Evolutionary conservation across 2,888 invertebrate species (phyloP).

Genomic region (Drosophila kanekoi): DNA sequence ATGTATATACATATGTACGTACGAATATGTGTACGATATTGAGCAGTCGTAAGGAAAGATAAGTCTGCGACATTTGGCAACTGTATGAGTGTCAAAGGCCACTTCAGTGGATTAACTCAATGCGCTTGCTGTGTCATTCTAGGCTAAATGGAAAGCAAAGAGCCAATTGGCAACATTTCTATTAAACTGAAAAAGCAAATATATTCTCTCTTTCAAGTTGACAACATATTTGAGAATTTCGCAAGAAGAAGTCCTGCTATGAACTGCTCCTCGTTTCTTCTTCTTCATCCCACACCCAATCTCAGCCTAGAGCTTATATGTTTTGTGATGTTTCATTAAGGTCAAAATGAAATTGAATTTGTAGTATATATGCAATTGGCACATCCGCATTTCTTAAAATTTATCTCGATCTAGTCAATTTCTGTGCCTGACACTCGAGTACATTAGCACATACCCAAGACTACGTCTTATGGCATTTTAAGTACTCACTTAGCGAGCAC

Average conservation of each 20-base stretch:
- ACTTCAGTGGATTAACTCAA: constrained; percentile 34
- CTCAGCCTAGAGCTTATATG: too few species aligned
- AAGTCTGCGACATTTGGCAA: constrained; percentile 21
- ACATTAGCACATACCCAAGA: constrained; percentile 47
- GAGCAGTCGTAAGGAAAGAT: constrained; percentile 57
- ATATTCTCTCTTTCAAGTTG: neutral
- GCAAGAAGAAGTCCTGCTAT: too few species aligned
- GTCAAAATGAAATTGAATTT: too few species aligned
- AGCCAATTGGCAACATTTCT: neutral
- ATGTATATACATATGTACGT: constrained; percentile 25
- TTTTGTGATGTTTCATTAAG: too few species aligned
- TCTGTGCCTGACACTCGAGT: constrained; percentile 9
- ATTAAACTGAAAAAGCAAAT: constrained; percentile 3
- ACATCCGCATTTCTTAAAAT: neutral
- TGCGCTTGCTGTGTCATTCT: constrained; percentile 15
- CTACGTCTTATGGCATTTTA: constrained; percentile 27
- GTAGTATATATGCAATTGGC: too few species aligned
- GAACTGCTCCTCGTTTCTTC: too few species aligned
- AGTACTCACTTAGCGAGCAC: constrained; percentile 41
- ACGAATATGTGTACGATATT: constrained; percentile 19
- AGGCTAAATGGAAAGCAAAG: constrained; percentile 6
- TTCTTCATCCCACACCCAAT: too few species aligned
- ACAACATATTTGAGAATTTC: neutral
- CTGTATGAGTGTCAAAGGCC: constrained; percentile 3
- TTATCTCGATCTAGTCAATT: neutral